Evolutionary conservation across 2,888 invertebrate genomes (phyloP).

Genomic region (Meteorus cinctellus): DNA sequence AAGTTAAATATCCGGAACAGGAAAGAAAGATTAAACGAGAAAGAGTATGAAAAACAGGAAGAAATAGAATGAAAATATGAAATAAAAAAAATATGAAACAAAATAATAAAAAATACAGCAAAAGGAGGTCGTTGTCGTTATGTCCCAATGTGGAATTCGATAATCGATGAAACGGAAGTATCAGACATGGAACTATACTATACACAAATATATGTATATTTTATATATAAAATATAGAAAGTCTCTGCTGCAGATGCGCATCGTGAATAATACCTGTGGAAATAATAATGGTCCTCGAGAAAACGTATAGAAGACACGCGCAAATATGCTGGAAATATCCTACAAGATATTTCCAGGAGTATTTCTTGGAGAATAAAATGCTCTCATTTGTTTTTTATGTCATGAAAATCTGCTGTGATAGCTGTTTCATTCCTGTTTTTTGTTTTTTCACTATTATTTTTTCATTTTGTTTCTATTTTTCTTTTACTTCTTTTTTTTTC

Average conservation of each 20-base stretch:
- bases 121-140: slow-evolving; percentile 45
- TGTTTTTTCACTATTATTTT: background rate
- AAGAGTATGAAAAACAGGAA: background rate
- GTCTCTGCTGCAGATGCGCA: slow-evolving; percentile 53
- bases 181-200: slow-evolving; percentile 35
- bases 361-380: slow-evolving; percentile 32
- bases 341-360: slow-evolving; percentile 24
- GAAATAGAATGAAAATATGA: slow-evolving; percentile 7
- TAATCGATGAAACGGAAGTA: slow-evolving; percentile 49
- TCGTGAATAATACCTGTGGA: slow-evolving; percentile 55
- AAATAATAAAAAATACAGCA: slow-evolving; percentile 37
- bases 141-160: slow-evolving; percentile 51
- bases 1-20: slow-evolving; percentile 7
- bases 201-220: background rate
- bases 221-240: slow-evolving; percentile 16
- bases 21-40: background rate
- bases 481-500: background rate
- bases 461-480: too few species aligned
- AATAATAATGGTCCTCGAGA: slow-evolving; percentile 53
- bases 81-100: background rate
- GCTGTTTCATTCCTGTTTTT: slow-evolving; percentile 1
- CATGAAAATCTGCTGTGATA: slow-evolving; percentile 27
- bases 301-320: slow-evolving; percentile 45
- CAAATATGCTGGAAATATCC: slow-evolving; percentile 27
- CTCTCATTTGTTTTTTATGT: slow-evolving; percentile 28